Conservation (phyloP, 2,888 invertebrate genomes). For the Patella ulyssiponensis region DNA sequence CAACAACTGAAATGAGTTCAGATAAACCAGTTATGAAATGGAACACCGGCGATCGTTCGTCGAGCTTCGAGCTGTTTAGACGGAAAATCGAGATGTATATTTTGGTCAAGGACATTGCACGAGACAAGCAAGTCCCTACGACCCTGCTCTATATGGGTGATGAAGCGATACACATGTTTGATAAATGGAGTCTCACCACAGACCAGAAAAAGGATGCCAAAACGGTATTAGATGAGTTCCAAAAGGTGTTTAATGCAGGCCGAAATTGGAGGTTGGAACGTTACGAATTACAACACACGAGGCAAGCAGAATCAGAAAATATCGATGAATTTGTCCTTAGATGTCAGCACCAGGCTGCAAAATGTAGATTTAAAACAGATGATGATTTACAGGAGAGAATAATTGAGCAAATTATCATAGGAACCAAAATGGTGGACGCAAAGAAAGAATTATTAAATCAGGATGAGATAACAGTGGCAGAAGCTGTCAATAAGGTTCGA, state of each 20-base stretch:
- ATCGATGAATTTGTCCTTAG: not conserved
- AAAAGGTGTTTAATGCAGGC: constrained; percentile 1
- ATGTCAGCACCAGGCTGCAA: constrained; percentile 1
- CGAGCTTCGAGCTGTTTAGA: not conserved
- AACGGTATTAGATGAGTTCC: not conserved
- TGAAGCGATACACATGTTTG: not conserved
- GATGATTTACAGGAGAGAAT: not conserved
- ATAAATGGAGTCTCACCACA: not conserved
- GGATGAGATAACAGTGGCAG: not conserved
- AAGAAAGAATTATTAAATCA: not conserved
- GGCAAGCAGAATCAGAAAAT: not conserved
- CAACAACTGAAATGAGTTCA: not conserved
- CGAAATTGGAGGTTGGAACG: constrained; percentile 6
- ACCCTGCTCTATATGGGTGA: not conserved
- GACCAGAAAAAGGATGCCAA: not conserved
- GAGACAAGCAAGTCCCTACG: not conserved
- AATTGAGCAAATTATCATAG: constrained; percentile 1
- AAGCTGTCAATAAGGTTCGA: not conserved
- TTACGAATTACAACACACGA: not conserved
- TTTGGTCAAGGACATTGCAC: not conserved
- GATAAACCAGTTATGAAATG: constrained; percentile 4
- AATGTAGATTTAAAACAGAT: not conserved
- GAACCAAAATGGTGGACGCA: not conserved
- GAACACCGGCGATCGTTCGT: not conserved
- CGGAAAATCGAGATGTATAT: not conserved